Evolutionary conservation across 2,888 invertebrate genomes (phyloP), one percentile per base, ranked within the genome.

Genomic region (Dicycla oo): DNA sequence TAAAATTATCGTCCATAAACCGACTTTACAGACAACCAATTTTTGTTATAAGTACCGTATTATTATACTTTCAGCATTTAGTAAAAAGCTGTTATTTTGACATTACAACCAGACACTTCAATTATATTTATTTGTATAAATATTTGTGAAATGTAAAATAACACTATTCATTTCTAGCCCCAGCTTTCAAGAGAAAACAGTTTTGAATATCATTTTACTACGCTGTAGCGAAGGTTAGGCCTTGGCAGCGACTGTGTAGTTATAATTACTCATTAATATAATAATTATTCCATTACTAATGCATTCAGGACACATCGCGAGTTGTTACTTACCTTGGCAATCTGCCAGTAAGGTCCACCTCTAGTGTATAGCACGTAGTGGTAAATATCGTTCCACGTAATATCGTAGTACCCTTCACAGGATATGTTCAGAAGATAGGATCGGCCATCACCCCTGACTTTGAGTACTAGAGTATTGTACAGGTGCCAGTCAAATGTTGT

Each of bases 321-420:
- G 15, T 60, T 51, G 49, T 57, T 20, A 62, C 30, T 20, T 57
- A 98, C 98, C 97, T 97, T 98, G 40, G 98, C 97, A 78, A 97
- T 95, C 96, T 99, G 99, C 99, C 99, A 99, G 91, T 99, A 99
- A 0, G 99, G 99, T 0, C 99, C 99, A 53, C 99, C 99, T 93
- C 99, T 97, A 0, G 99, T 99, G 90, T 97, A 98, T 7, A 99
- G 94, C 0, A 98, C 97, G 93, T 98, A 99, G 87, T 98, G 97
- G 91, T 98, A 99, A 23, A 98, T 96, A 92, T 99, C 99, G 91
- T 98, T 97, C 98, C 98, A 99, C n/a, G 97, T 96, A 43, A 99
- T 93, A 92, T 99, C 99, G 88, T 97, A 98, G 84, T 97, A 97
- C 3, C 98, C 98, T 86, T 97, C 97, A 0, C 97, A 96, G 62